phyloP scores from a whole-genome alignment of 2,797 vertebrate species.

The Mus minutoides region DNA sequence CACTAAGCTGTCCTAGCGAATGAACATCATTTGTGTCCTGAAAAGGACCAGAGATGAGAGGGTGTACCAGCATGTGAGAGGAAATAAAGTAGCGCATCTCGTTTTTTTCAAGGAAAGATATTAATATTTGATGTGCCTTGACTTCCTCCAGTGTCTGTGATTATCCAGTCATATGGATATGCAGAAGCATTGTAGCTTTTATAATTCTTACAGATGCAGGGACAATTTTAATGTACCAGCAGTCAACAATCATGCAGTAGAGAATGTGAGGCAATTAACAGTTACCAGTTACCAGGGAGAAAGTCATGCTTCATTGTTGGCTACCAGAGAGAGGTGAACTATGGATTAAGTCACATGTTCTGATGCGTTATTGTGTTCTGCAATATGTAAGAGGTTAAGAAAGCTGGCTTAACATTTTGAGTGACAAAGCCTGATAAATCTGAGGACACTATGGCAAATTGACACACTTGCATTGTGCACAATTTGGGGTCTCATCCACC shows the following conservation, averaged over 20 bases:
- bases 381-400: slow-evolving; percentile 56
- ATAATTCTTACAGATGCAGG: neutral
- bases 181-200: neutral
- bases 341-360: neutral
- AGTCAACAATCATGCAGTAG: neutral
- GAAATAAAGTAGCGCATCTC: slow-evolving; percentile 1
- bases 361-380: slow-evolving; percentile 53
- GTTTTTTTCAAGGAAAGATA: neutral
- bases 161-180: neutral
- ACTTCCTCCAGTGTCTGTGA: neutral
- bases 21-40: neutral
- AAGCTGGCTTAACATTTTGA: slow-evolving; percentile 58
- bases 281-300: slow-evolving; percentile 40
- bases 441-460: neutral
- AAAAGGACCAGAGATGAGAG: slow-evolving; percentile 40
- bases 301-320: slow-evolving; percentile 41
- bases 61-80: neutral
- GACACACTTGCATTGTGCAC: slow-evolving; percentile 21
- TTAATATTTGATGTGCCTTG: neutral
- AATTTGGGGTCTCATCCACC: neutral
- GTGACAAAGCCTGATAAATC: neutral
- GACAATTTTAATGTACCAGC: neutral
- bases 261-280: neutral
- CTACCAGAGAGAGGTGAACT: neutral
- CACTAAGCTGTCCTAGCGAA: neutral